A percentile compares a stretch with the other conserved stretches of the same genome.
Evolutionary conservation across 2,888 invertebrate genomes (phyloP).

Genomic region (Ceratothoa steindachneri): DNA sequence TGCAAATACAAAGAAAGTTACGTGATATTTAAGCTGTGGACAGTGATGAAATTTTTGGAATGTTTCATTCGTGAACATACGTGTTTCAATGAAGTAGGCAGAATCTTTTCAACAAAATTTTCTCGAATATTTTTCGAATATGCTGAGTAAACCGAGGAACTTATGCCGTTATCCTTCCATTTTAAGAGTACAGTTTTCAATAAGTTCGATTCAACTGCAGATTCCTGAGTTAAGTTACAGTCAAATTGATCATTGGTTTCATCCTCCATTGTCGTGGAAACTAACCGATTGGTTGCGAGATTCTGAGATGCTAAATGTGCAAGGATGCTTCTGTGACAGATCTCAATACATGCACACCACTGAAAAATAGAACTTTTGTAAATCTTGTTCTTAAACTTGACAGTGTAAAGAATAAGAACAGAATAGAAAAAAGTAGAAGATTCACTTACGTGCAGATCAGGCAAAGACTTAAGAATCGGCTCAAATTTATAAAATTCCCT

Average conservation of each 20-base stretch:
- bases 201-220: neutral
- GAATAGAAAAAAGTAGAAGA: neutral
- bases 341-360: neutral
- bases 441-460: conserved; percentile 19
- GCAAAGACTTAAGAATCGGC: conserved; percentile 16
- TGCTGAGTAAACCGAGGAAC: neutral
- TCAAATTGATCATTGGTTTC: too few relatives aligned
- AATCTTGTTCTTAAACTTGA: neutral
- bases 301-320: neutral
- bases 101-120: neutral
- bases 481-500: conserved; percentile 24
- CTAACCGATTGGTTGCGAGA: neutral
- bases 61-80: too few relatives aligned
- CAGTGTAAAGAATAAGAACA: neutral
- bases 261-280: neutral
- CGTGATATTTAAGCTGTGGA: neutral
- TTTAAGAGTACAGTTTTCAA: neutral
- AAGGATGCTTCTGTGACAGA: neutral
- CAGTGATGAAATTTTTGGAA: neutral
- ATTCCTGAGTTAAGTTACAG: neutral
- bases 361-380: neutral
- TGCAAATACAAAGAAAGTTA: neutral
- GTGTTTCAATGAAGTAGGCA: neutral
- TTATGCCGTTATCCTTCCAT: neutral
- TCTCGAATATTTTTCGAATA: neutral